Base-by-base conservation (phyloP, 2,113 vertebrate genomes). In the Eudyptes chrysolophus region DNA sequence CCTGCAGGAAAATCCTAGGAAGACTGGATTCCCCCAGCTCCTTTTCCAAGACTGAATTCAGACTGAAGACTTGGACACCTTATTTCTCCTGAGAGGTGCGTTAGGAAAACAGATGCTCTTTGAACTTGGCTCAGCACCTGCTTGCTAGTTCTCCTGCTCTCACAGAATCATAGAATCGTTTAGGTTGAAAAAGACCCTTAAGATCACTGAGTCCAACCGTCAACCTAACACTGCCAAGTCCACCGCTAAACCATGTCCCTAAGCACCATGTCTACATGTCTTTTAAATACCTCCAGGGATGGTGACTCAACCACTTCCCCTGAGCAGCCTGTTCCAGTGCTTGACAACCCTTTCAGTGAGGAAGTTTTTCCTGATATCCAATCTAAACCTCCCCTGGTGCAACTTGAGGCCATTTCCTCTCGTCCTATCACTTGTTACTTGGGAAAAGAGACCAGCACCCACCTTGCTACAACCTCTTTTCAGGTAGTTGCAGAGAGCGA, bases 31-130 rank as follows among this genome's bases (percentile, higher is more conserved):
- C 3, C 3, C 13, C 5, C 29, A 48, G 4, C 13, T 75, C 3
- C 16, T 72, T 75, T 94, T 90, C 38, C 38, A 88, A 60, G 44
- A 20, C 20, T 54, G 32, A 80, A 55, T 70, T 85, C 34, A 76
- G 57, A 24, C 32, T 61, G 65, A 58, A 44, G 52, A 58, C 15
- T 71, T 1, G 0, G 30, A 58, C 11, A 49, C 0, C 0, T 74
- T 66, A 24, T 48, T 87, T 90, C 55, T 26, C 77, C n/a, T 40
- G 14, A 16, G 34, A 78, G 9, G 21, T 61, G 8, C 38, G 11
- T 61, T 75, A 65, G 36, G 82, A 57, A 87, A 90, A 42, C 13
- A 81, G 54, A 65, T 48, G 11, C 12, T 74, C 36, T 81, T 61
- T 61, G 36, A 92, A 62, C 16, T 77, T 87, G 69, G 10, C 55